Base-by-base conservation (phyloP, 2,113 vertebrate species). In the Oncorhynchus clarkii region DNA sequence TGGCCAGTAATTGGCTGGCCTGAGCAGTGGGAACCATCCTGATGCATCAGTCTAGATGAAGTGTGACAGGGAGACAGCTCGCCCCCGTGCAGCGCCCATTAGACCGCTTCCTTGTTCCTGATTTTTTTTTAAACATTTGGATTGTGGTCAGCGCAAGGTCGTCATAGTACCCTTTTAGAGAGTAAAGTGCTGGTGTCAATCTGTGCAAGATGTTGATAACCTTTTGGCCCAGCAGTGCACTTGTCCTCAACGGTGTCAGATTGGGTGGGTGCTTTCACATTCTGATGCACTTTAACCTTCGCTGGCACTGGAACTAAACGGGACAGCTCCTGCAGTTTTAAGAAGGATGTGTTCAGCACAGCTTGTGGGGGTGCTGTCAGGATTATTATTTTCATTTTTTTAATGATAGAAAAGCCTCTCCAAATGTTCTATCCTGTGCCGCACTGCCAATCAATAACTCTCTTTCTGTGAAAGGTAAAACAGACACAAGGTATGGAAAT, bases 21-120 rank as follows among this genome's bases (percentile, higher is more conserved):
- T 94, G 94, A 96, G 93, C 91, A 84, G 92, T 87, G 94, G 81
- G 90, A 93, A 97, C 95, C 94, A 92, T 96, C 94, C 94, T 93
- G 93, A 95, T 93, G 94, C 92, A 95, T 97, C 95, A 96, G 95
- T 94, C 92, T 95, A 96, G 95, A 99, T 97, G 95, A 96, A 95
- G 95, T 97, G 95, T 97, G 96, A 99, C 96, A 97, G 94, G 94
- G 92, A 96, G 96, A 97, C 95, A 96, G 94, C 96, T 96, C 94
- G 87, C 92, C 93, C 91, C 94, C 94, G 94, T 94, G 93, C 93
- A 94, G 92, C 89, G 85, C 92, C 95, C 94, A 97, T 97, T 97
- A 96, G 94, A 88, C 93, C 91, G 93, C 93, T 97, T 97, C 95
- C 96, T 93, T 93, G 91, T 94, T 93, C 93, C 93, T 95, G 94